Evolutionary conservation across 1,140 invertebrate genomes (phyloP), one percentile per base, ranked within the genome.

Genomic region (Megathymus violae): DNA sequence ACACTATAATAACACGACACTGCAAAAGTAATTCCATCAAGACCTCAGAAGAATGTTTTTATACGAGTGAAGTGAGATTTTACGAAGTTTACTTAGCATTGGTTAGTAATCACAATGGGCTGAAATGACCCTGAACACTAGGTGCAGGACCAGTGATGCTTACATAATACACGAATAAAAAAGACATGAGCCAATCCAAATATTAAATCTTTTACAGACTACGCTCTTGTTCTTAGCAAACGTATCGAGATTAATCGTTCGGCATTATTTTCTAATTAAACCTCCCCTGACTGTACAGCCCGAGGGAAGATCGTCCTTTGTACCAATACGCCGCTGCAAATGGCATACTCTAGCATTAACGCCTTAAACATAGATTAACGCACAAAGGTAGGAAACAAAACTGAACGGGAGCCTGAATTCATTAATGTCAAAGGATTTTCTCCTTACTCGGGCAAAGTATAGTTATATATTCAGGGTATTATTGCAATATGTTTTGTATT

Each of bases 261-360:
- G 72, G 78, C 80, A 88, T 88, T 88, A 88, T 86, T 90, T 86
- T 80, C 83, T 84, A 88, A 90, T 90, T 90, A 88, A 88, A 78
- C 77, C 71, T 72, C 80, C 78, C n/a, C n/a, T n/a, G n/a, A n/a
- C 84, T 40, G 54, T 71, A 64, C 66, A 62, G 73, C 77, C 74
- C 54, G 68, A 71, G 76, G 81, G 79, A 22, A 22, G 19, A 74
- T 52, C 69, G 38, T 43, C 38, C 52, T 56, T 82, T 76, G 72
- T 64, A 80, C 76, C 69, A 76, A 78, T n/a, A 74, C 72, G 25
- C 17, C n/a, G 13, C 47, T 50, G 76, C 66, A 69, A 71, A 72
- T 69, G 63, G 47, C 62, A 78, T 71, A 74, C 73, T 78, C 67
- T 71, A 64, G 67, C 73, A 78, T 78, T 77, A 76, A 73, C 72